Evolutionary conservation across 2,888 invertebrate genomes (phyloP).

Genomic region (Bombylius discolor): DNA sequence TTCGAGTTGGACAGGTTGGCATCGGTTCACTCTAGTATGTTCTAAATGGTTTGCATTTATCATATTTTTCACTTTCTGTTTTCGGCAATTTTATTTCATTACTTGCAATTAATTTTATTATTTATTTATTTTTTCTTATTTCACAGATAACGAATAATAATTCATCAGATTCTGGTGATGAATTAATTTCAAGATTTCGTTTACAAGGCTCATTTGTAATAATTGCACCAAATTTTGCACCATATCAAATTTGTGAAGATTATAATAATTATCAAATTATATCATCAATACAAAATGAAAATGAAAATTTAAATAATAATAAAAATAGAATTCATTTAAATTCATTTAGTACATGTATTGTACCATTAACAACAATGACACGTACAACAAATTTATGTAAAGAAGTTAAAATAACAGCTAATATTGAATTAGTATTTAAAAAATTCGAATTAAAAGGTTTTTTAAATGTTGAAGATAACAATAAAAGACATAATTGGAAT

Average conservation of each 20-base stretch:
- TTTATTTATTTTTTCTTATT: background rate
- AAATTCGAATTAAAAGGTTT: constrained; percentile 35
- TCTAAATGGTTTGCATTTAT: too few relatives aligned
- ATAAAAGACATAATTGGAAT: constrained; percentile 39
- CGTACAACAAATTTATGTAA: constrained; percentile 25
- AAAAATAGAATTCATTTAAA: constrained; percentile 22
- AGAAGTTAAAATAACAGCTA: constrained; percentile 18
- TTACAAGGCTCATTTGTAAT: constrained; percentile 28
- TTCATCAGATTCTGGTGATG: constrained; percentile 19
- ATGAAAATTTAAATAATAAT: constrained; percentile 12
- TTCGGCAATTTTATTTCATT: too few relatives aligned
- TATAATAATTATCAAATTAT: background rate
- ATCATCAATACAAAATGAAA: constrained; percentile 6
- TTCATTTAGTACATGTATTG: constrained; percentile 18
- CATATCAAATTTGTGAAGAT: constrained; percentile 20
- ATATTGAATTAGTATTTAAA: constrained; percentile 15
- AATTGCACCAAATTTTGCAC: constrained; percentile 22
- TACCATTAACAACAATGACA: constrained; percentile 19
- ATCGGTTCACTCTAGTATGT: too few relatives aligned
- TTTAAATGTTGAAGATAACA: constrained; percentile 38
- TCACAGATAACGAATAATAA: background rate
- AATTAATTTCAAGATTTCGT: constrained; percentile 30
- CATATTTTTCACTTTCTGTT: too few relatives aligned
- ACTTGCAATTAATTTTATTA: background rate
- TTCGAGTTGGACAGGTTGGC: too few relatives aligned